Evolutionary conservation across 2,888 invertebrate genomes (phyloP).

Genomic region (Agrochola lota): DNA sequence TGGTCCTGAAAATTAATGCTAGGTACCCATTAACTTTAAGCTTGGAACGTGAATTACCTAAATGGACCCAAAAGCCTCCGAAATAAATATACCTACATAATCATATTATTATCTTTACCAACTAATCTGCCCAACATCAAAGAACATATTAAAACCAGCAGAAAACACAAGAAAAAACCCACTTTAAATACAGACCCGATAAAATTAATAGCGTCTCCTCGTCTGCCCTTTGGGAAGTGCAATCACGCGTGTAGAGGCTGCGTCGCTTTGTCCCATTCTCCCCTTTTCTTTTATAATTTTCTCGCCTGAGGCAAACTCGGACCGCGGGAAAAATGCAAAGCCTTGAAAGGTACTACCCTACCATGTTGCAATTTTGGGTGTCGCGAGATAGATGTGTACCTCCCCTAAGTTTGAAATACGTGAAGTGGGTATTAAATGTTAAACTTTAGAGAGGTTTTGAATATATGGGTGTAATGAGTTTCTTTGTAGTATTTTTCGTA

Average conservation of each 20-base stretch:
- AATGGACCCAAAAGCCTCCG: too few species aligned
- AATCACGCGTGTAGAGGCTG: slow-evolving; percentile 79
- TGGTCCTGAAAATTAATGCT: too few species aligned
- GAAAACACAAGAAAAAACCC: slow-evolving; percentile 35
- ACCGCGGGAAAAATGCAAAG: slow-evolving; percentile 78
- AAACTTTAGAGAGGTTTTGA: slow-evolving; percentile 19
- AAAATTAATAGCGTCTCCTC: slow-evolving; percentile 65
- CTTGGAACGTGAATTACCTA: too few species aligned
- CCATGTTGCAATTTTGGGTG: slow-evolving; percentile 59
- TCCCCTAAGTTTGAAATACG: slow-evolving; percentile 59
- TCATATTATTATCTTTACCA: slow-evolving; percentile 16
- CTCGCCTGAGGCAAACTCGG: slow-evolving; percentile 73
- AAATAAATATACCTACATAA: too few species aligned
- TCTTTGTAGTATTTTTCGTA: slow-evolving; percentile 29
- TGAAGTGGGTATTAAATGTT: slow-evolving; percentile 53
- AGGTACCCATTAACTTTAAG: too few species aligned
- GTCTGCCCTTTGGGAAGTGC: slow-evolving; percentile 73
- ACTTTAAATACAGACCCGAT: slow-evolving; percentile 56
- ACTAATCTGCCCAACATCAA: slow-evolving; percentile 36
- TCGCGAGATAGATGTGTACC: slow-evolving; percentile 57
- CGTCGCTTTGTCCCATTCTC: slow-evolving; percentile 75
- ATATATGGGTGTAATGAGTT: slow-evolving; percentile 48
- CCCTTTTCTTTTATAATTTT: slow-evolving; percentile 81
- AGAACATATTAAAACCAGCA: slow-evolving; percentile 9
- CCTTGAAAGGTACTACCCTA: slow-evolving; percentile 70